Evolutionary conservation across 2,113 vertebrate genomes (phyloP), one percentile per base, ranked within the genome.

Genomic region (Ptilonorhynchus violaceus): DNA sequence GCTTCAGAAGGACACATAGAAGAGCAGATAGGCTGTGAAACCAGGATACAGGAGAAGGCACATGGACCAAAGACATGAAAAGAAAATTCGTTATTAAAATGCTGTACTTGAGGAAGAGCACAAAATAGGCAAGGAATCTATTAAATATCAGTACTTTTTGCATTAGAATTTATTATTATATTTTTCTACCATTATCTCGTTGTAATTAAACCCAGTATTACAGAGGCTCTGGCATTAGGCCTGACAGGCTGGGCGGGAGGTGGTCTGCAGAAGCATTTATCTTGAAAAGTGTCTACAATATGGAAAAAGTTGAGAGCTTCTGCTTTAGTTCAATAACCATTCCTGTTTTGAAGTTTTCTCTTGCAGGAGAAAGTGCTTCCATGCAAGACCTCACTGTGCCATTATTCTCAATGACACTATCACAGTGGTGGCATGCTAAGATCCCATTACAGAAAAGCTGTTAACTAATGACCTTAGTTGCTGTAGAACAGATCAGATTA

Each of bases 401-500:
- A 97, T 93, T 97, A 94, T 96, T 94, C 90, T 96, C 92, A 93
- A 95, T 93, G 95, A 95, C 96, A 96, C 91, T 91, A 73, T 93
- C 95, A 75, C 92, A 96, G 93, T 97, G 95, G 96, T 97, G 94
- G 91, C 89, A 95, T 79, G 63, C 89, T 96, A 97, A 96, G 91
- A 94, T 93, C 93, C 88, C 93, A 89, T 94, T 92, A 95, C 94
- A 96, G 74, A 72, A 93, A 92, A 94, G 86, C 93, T 95, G 89
- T 85, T 96, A 95, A 96, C 92, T 95, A 94, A 94, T 63, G 91
- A 96, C 76, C 92, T 79, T 72, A 91, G 96, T 95, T 95, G 92
- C 53, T 85, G 90, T 60, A 95, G 96, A 97, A 93, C 95, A 97
- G 95, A 96, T 96, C 96, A 97, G 90, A 97, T 96, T 98, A 96